These are phyloP conservation scores for Pseudotriccus pelzelni DNA, from an alignment of 2,797 vertebrate genomes.

Conservation along the genomic window DNA sequence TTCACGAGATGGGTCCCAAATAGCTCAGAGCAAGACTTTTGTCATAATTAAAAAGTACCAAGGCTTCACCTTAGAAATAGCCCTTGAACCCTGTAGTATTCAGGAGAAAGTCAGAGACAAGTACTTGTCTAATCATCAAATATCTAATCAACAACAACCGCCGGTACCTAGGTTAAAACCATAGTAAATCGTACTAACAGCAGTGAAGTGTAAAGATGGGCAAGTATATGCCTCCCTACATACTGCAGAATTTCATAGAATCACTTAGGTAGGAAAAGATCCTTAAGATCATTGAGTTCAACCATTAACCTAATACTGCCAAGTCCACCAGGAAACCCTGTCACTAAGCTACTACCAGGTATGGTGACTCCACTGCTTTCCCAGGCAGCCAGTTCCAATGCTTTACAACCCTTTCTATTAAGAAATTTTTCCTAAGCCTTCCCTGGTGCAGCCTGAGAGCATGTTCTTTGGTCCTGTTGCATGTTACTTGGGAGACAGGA, in stretches of 20 bases:
- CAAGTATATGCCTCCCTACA: neutral
- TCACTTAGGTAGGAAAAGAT: neutral
- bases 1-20: accelerated
- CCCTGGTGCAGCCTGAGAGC: neutral
- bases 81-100: neutral
- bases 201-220: neutral
- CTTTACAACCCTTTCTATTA: neutral
- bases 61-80: neutral
- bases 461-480: neutral
- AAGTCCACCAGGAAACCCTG: neutral
- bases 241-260: neutral
- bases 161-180: neutral
- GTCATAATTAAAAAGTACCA: neutral
- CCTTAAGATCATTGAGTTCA: neutral
- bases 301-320: neutral
- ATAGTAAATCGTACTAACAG: neutral
- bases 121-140: neutral
- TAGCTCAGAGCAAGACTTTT: neutral
- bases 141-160: neutral
- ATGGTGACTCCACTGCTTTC: neutral
- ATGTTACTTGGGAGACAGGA: neutral
- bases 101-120: neutral
- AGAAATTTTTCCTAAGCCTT: neutral
- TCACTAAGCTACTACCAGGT: neutral
- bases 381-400: neutral